Percentiles rank a stretch among this genome's conserved stretches.
These are phyloP conservation scores for Cyanocitta stelleri DNA, from an alignment of 2,113 vertebrate genomes.

Conservation along the genomic window DNA sequence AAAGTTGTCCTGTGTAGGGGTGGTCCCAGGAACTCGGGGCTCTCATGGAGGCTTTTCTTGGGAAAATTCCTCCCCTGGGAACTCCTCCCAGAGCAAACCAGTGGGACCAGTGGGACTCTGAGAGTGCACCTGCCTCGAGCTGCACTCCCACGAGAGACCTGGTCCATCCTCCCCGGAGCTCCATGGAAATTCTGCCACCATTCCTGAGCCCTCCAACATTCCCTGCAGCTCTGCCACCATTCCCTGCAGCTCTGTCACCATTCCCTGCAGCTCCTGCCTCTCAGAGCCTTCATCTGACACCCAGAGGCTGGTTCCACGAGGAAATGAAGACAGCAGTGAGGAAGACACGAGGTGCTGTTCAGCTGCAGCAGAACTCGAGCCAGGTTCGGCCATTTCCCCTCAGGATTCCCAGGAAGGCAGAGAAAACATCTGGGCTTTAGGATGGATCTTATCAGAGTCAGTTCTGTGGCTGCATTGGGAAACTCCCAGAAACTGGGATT, in stretches of 20 bases:
- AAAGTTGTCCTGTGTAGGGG: neutral
- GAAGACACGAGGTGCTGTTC: fast-evolving
- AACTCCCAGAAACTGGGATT: neutral
- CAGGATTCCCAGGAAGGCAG: neutral
- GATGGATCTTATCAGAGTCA: neutral
- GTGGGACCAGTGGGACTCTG: neutral
- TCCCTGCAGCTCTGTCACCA: no score
- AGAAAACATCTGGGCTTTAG: neutral
- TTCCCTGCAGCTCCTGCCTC: no score
- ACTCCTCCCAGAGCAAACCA: neutral
- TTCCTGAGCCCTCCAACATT: no score
- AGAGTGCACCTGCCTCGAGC: neutral
- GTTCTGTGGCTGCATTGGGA: neutral
- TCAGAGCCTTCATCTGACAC: no score
- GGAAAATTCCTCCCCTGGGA: neutral
- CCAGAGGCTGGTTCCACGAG: neutral
- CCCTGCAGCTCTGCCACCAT: no score
- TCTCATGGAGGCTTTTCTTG: neutral
- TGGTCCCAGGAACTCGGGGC: neutral
- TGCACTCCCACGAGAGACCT: neutral
- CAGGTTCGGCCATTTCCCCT: neutral
- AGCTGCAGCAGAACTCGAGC: neutral
- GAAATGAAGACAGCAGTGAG: neutral
- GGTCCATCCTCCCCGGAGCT: neutral
- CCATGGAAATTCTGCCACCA: neutral